These are phyloP conservation scores for Nephrotoma guestfalica DNA, from an alignment of 2,888 invertebrate genomes.

Conservation along the genomic window DNA sequence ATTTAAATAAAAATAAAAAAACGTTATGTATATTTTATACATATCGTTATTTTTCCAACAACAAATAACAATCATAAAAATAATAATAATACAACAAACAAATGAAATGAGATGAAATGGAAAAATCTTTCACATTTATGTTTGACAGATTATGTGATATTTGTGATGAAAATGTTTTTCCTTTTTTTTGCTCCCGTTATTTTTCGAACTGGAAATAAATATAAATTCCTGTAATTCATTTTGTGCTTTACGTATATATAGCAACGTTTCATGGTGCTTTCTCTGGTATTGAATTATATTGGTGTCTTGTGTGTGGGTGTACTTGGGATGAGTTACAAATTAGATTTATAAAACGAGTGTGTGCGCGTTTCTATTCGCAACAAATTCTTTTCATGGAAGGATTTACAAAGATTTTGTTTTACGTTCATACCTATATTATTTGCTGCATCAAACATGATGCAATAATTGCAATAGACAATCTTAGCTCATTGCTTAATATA, in stretches of 20 bases:
- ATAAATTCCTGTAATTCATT: neutral
- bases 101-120: neutral
- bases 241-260: neutral
- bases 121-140: neutral
- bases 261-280: neutral
- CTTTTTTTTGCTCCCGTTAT: neutral
- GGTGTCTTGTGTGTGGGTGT: neutral
- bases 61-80: neutral
- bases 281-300: neutral
- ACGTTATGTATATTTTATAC: neutral
- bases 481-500: too few species aligned
- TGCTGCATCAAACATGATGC: too few species aligned
- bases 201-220: neutral
- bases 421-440: too few species aligned
- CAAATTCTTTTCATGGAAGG: neutral
- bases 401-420: neutral
- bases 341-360: neutral
- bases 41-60: neutral
- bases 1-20: neutral
- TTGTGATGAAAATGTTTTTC: slow-evolving; percentile 1
- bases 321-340: neutral
- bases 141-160: slow-evolving; percentile 2
- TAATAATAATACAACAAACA: neutral
- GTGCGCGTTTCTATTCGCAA: neutral
- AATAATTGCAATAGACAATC: too few species aligned